Evolutionary conservation across 1,140 invertebrate species (phyloP).

Genomic region (silkworm (Bombyx mori)): ASM3026992v2 NC_085126.1:6003001-6003500

Average conservation of each 20-base stretch:
- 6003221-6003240: slow-evolving; percentile 39
- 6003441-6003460: slow-evolving; percentile 7
- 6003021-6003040: no score
- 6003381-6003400: slow-evolving; percentile 11
- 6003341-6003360: slow-evolving; percentile 9
- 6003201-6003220: slow-evolving; percentile 45
- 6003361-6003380: slow-evolving; percentile 9
- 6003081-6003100: slow-evolving; percentile 5
- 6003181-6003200: slow-evolving; percentile 25
- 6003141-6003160: slow-evolving; percentile 51
- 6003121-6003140: slow-evolving; percentile 13
- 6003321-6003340: slow-evolving; percentile 10
- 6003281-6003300: no score
- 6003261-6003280: slow-evolving; percentile 7
- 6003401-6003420: slow-evolving; percentile 9
- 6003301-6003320: slow-evolving; percentile 14
- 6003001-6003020: no score
- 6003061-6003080: slow-evolving; percentile 8
- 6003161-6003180: slow-evolving; percentile 35
- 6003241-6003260: slow-evolving; percentile 13
- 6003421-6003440: slow-evolving; percentile 10
- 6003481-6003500: slow-evolving; percentile 13
- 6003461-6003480: slow-evolving; percentile 8
- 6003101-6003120: slow-evolving; percentile 4
- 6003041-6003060: slow-evolving; percentile 1